phyloP scores from a whole-genome alignment of 2,113 vertebrate species.

The Erythrocebus patas region DNA sequence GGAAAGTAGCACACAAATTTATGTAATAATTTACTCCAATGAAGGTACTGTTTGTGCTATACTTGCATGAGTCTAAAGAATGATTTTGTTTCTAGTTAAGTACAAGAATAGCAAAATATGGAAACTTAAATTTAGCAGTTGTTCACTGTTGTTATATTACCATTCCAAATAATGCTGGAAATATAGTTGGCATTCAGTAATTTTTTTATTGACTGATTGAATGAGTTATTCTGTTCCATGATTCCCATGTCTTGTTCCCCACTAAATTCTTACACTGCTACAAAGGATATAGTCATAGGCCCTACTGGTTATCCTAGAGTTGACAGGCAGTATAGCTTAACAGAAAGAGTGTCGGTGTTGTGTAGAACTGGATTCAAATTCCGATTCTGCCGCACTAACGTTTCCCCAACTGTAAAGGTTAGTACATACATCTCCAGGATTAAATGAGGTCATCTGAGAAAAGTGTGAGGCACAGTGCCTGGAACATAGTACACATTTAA shows the following conservation, averaged over 20 bases:
- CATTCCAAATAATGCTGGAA: background rate
- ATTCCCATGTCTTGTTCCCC: background rate
- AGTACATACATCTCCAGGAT: background rate
- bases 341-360: background rate
- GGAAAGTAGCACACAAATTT: background rate
- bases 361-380: background rate
- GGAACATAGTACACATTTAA: background rate
- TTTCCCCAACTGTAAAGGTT: background rate
- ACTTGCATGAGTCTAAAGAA: background rate
- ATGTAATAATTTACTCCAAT: background rate
- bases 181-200: background rate
- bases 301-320: background rate
- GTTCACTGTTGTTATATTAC: background rate
- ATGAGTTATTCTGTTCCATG: background rate
- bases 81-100: background rate
- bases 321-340: background rate
- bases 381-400: background rate
- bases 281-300: background rate
- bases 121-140: background rate
- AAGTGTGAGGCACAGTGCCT: background rate
- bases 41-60: background rate
- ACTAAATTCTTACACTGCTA: background rate
- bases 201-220: background rate
- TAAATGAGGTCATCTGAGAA: background rate
- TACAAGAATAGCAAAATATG: background rate